These are phyloP conservation scores for Ceratina calcarata DNA, from an alignment of 1,140 invertebrate species.

Conservation along the genomic window DNA sequence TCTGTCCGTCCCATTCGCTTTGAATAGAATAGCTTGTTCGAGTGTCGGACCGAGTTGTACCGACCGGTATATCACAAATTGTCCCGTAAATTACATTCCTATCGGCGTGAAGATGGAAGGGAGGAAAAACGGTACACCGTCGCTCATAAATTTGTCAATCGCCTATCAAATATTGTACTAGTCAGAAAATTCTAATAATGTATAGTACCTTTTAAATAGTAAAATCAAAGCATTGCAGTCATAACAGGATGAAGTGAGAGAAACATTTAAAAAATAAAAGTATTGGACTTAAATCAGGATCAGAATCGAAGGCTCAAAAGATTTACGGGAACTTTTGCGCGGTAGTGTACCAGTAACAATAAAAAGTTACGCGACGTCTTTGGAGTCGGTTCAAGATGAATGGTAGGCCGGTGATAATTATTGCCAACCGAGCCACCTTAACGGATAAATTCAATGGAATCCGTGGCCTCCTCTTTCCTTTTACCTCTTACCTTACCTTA, in stretches of 20 bases:
- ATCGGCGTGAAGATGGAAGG: neutral
- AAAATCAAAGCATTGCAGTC: no score
- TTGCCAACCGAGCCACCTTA: conserved; percentile 54
- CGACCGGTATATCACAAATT: conserved; percentile 36
- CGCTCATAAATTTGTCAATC: no score
- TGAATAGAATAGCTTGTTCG: neutral
- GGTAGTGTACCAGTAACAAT: conserved; percentile 37
- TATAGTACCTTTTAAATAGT: no score
- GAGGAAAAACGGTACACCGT: neutral
- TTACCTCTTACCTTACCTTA: neutral
- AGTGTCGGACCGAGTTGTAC: neutral
- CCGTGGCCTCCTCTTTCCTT: conserved; percentile 2
- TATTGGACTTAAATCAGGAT: no score
- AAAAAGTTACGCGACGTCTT: conserved; percentile 55
- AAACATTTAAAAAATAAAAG: no score
- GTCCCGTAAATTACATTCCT: conserved; percentile 42
- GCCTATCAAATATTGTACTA: no score
- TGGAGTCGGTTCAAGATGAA: conserved; percentile 65
- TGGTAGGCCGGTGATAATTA: conserved; percentile 64
- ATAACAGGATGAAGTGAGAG: no score
- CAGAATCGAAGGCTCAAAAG: no score
- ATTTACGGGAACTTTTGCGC: no score
- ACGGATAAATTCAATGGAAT: conserved; percentile 58
- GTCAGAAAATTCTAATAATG: no score
- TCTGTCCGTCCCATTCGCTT: neutral